phyloP scores from a whole-genome alignment of 1,140 invertebrate genomes.

The Drosophila murphyi region DNA sequence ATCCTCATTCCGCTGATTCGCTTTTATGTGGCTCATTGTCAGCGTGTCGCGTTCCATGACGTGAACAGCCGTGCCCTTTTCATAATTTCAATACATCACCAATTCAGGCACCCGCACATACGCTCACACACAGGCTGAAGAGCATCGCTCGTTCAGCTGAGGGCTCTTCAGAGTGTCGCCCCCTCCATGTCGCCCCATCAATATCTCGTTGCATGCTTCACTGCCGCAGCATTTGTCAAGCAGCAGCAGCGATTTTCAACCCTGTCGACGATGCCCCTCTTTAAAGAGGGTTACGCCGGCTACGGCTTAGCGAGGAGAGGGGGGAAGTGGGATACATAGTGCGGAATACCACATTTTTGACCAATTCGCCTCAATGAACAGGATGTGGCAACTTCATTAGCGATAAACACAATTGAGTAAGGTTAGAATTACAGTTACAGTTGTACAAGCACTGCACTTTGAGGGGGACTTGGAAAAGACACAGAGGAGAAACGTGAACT shows the following conservation, averaged over 20 bases:
- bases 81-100: conserved; percentile 75
- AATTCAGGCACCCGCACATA: conserved; percentile 13
- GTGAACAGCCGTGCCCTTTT: conserved; percentile 59
- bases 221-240: conserved; percentile 58
- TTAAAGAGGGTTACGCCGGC: not conserved
- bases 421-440: conserved; percentile 31
- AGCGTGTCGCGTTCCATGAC: conserved; percentile 47
- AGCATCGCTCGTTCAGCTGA: conserved; percentile 27
- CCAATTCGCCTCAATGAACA: conserved; percentile 30
- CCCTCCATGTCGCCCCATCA: not conserved
- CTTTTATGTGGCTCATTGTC: conserved; percentile 71
- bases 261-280: not conserved
- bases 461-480: not conserved
- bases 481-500: not conserved
- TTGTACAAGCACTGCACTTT: conserved; percentile 12
- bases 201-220: conserved; percentile 49
- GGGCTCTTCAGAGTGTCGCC: conserved; percentile 38
- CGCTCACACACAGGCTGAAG: not conserved
- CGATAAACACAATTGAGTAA: conserved; percentile 25
- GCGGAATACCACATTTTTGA: conserved; percentile 26
- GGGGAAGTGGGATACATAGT: not conserved
- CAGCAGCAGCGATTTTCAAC: conserved; percentile 23
- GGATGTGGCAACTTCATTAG: conserved; percentile 62
- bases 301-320: not conserved
- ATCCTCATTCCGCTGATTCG: conserved; percentile 33